These are phyloP conservation scores for Brevimyrus niger DNA, from an alignment of 2,113 vertebrate species.

Conservation along the genomic window DNA sequence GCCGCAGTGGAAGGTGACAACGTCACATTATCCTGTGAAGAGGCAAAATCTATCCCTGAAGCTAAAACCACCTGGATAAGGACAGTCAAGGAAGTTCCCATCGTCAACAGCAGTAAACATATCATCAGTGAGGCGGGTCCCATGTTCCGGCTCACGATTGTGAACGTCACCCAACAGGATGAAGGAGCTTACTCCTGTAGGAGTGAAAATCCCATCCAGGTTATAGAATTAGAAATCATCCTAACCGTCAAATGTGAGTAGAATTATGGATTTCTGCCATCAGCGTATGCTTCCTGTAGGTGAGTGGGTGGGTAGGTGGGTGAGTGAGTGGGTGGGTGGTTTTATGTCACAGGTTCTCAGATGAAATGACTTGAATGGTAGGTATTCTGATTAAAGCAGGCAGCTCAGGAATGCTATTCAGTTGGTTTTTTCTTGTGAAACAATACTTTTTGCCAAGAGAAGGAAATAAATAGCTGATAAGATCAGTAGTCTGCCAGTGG, in stretches of 20 bases:
- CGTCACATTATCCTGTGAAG: constrained; percentile 64
- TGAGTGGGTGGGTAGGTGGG: too few relatives aligned
- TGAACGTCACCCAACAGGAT: constrained; percentile 68
- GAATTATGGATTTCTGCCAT: neutral
- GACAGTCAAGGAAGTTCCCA: constrained; percentile 42
- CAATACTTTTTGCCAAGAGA: neutral
- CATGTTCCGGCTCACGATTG: constrained; percentile 66
- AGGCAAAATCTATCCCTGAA: constrained; percentile 54
- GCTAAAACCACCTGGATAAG: constrained; percentile 72
- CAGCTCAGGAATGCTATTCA: constrained; percentile 38
- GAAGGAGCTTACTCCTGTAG: constrained; percentile 75
- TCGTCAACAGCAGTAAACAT: constrained; percentile 59
- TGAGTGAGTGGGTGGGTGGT: neutral
- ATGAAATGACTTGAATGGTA: neutral
- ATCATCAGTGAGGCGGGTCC: constrained; percentile 47
- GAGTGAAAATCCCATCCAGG: constrained; percentile 70
- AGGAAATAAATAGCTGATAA: neutral
- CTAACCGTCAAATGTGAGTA: constrained; percentile 78
- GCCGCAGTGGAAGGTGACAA: constrained; percentile 61
- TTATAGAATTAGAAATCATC: constrained; percentile 64
- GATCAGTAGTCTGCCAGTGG: neutral
- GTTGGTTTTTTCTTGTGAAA: constrained; percentile 34
- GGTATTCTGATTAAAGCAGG: neutral
- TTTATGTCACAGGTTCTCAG: neutral
- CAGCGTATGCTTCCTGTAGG: neutral